Evolutionary conservation across 1,140 invertebrate species (phyloP), one percentile per base, ranked within the genome.

Genomic region (Carcinoscorpius rotundicauda): DNA sequence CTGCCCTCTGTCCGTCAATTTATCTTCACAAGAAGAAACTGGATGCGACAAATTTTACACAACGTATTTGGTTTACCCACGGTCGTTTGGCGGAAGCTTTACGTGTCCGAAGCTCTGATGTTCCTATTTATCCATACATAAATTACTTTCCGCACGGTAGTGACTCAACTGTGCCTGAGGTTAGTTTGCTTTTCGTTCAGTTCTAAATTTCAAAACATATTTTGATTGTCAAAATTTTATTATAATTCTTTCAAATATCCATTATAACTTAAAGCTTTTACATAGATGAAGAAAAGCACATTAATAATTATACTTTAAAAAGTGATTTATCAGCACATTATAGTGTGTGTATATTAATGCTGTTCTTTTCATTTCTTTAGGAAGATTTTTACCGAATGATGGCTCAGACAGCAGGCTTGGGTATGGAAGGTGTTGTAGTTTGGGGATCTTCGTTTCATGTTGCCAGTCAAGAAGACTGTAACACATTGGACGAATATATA

Each of bases 361-460:
- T 49, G 49, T 61, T 11, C 49, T 49, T 61, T 1, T 48, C 50
- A 49, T 5, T 29, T 29, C 5, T 50, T 29, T 29, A 65, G 64
- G 29, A 51, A 50, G 64, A 65, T 6, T 61, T 65, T n/a, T 6
- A 49, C 9, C 49, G 64, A 9, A 57, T 61, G 29, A 5, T 57
- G 5, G 64, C 59, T 5, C 64, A 65, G 51, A 58, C 49, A 9
- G 64, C 59, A 4, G 10, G 59, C 4, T 10, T 57, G 4, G 64
- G 64, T 6, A 48, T 11, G 0, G 60, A 65, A n/a, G 64, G 64
- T 6, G 52, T 51, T n/a, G 53, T 65, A 8, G 58, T 65, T n/a
- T 65, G 64, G 64, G 64, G 64, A n/a, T 57, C 64, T 29, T 65
- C 64, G 9, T 55, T 48, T 48, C 51, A 57, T 10, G 64, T 65